Conservation (phyloP, 2,888 invertebrate species). For the Nephrotoma guestfalica region DNA sequence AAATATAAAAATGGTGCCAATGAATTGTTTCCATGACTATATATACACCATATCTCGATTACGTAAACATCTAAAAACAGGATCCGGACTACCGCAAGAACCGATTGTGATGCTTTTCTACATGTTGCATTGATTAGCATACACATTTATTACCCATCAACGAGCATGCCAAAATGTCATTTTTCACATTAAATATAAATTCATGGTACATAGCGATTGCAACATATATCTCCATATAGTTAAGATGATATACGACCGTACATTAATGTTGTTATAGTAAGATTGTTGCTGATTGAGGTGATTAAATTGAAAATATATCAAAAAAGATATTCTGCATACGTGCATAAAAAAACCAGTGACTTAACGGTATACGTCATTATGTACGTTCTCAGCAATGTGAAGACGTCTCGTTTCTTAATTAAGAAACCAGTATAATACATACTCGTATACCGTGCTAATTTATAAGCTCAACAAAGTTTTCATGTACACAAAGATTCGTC, state of each 20-base stretch:
- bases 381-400: not conserved
- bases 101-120: no score
- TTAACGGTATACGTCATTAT: not conserved
- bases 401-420: not conserved
- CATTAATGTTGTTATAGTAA: not conserved
- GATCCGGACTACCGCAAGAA: no score
- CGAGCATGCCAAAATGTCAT: not conserved
- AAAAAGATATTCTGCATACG: no score
- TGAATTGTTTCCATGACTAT: no score
- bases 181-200: not conserved
- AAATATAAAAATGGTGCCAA: no score
- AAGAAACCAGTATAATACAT: not conserved
- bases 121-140: not conserved
- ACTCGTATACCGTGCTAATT: not conserved
- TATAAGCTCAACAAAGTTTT: not conserved
- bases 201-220: not conserved
- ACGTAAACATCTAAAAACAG: no score
- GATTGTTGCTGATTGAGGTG: not conserved
- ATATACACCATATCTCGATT: no score
- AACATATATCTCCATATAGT: not conserved
- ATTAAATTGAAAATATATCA: not conserved
- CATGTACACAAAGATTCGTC: not conserved
- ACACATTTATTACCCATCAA: not conserved
- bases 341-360: not conserved
- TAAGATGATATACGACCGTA: not conserved